Base-by-base conservation (phyloP, 2,888 invertebrate genomes). In the Ennomos erosarius region DNA sequence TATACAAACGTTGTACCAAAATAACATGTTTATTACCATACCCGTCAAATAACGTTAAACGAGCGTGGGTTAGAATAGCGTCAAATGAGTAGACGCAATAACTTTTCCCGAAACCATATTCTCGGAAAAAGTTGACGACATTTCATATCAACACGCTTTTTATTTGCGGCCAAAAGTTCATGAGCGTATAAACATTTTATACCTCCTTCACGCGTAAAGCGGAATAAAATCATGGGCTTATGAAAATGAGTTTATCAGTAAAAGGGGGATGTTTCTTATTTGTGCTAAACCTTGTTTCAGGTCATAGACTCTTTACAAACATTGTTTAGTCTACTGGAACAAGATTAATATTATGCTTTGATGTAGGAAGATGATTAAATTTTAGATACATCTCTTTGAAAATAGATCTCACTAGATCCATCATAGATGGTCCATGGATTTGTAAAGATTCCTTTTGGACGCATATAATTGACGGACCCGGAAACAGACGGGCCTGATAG, bases 271-370 rank as follows among this genome's bases (percentile, higher is more conserved):
- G 44, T 52, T 54, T 50, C 44, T 49, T 60, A 62, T 58, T 57
- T 54, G 42, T 47, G 53, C 12, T 64, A 46, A 65, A 59, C 59
- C 62, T 52, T 59, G 55, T 59, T 62, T 47, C 50, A 52, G 55
- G 65, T 67, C 67, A 57, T 64, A 62, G 56, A 61, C 54, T 59
- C 59, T 59, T 59, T 66, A 67, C 69, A 64, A 71, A 49, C 71
- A 71, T 73, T 75, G 68, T 75, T 67, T 52, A 52, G 69, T 67
- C 72, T 68, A 62, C 47, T 61, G 57, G 68, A 68, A 65, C 56
- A 65, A 64, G 59, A 16, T 2, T 3, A 2, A 3, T 1, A 16
- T 16, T 16, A 16, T 16, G 26, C 26, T 26, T 26, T 26, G 26
- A 5, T 26, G 26, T 26, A 1, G 26, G 6, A 26, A 26, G n/a